Evolutionary conservation across 2,113 vertebrate genomes (phyloP), one percentile per base, ranked within the genome.

Genomic region (Promerops cafer): DNA sequence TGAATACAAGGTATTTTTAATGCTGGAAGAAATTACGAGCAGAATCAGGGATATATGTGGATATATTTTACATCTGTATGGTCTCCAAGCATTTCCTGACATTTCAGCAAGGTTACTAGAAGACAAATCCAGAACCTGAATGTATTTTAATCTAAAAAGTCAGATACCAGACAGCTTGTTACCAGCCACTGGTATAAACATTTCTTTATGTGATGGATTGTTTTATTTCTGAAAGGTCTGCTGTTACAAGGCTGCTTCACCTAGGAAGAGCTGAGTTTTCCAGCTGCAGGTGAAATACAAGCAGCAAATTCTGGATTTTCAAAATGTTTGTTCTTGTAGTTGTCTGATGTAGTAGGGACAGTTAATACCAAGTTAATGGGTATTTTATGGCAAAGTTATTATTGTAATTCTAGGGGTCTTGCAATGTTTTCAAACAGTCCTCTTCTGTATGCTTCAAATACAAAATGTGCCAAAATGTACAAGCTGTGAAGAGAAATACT

Each of bases 301-400:
- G 31, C 37, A 77, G 59, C 39, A 79, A 80, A 78, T 26, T 79
- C 35, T 54, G 52, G 37, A 44, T 59, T 82, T 89, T 85, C 18
- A 65, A 81, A 85, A 89, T 37, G 44, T 76, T 93, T 83, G 44
- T 85, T 82, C 91, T 93, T 53, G 33, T 57, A 77, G 50, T 77
- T 1, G 0, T 74, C 60, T 95, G 44, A 94, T 78, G 47, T 44
- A 81, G 54, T 23, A 69, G 47, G 78, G 57, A 96, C 94, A 94
- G 89, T 53, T 94, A 95, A 90, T 94, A 90, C 83, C 79, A 86
- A 96, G n/a, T 75, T 93, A 90, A 95, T 94, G 75, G 83, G 65
- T 80, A 70, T 81, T 96, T 96, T 86, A 96, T 75, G 44, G 42
- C 64, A 89, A 88, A 91, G 72, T 94, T 93, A 57, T 86, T 81